phyloP scores from a whole-genome alignment of 2,113 vertebrate genomes.

The Pterocles orientalis region DNA sequence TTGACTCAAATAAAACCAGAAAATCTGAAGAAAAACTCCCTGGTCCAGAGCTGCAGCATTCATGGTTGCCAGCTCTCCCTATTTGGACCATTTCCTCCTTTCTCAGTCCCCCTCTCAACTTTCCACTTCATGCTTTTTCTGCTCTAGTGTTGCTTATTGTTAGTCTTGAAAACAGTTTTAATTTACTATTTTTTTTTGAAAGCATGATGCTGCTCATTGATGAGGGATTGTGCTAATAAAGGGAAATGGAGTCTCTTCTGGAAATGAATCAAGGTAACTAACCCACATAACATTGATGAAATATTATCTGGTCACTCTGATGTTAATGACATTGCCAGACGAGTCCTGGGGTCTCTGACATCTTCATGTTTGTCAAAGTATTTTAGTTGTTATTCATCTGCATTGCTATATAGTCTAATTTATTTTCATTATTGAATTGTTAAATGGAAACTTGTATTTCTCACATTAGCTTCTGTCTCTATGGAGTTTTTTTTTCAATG shows the following conservation, averaged over 20 bases:
- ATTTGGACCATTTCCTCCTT: not conserved
- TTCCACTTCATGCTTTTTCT: not conserved
- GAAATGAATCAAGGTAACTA: not conserved
- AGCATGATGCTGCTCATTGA: not conserved
- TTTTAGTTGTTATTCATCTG: not conserved
- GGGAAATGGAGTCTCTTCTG: not conserved
- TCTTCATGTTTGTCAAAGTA: not conserved
- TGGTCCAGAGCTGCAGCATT: not conserved
- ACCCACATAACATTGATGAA: not conserved
- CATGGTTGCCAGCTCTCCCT: not conserved
- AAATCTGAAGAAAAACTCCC: not conserved
- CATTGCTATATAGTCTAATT: not conserved
- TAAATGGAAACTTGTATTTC: not conserved
- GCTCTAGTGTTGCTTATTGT: not conserved
- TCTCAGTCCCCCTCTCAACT: not conserved
- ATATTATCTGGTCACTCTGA: not conserved
- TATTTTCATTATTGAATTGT: constrained; percentile 2
- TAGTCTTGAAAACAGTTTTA: not conserved
- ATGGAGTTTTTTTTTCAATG: constrained; percentile 4
- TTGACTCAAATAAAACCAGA: not conserved
- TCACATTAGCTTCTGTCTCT: not conserved
- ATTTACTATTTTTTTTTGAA: not conserved
- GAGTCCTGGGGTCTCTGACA: not conserved
- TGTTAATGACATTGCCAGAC: not conserved
- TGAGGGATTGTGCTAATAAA: not conserved